Conservation (phyloP, 1,140 invertebrate species). For the Globodera ellingtonae region DNA sequence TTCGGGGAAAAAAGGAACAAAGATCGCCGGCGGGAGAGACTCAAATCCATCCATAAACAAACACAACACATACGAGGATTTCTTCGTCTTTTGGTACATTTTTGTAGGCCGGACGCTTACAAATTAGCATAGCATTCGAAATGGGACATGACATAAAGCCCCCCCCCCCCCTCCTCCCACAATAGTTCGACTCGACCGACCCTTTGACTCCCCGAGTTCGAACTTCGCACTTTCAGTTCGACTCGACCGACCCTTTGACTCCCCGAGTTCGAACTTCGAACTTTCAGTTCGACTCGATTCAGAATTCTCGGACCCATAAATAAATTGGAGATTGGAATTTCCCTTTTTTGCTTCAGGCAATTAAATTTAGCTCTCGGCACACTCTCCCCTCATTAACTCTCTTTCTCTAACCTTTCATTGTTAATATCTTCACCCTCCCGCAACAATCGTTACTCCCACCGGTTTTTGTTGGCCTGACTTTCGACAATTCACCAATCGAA, state of each 20-base stretch:
- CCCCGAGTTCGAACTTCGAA: not conserved
- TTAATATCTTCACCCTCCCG: not conserved
- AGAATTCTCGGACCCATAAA: not conserved
- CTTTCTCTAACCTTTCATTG: not conserved
- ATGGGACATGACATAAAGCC: too few relatives aligned
- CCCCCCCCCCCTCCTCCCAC: not conserved
- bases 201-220: not conserved
- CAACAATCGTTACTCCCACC: not conserved
- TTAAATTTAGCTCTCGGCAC: not conserved
- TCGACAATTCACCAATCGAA: not conserved
- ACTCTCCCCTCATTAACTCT: not conserved
- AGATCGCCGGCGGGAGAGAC: too few relatives aligned
- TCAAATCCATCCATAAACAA: too few relatives aligned
- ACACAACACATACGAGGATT: too few relatives aligned
- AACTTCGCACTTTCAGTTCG: not conserved
- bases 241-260: not conserved
- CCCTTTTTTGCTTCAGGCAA: slow-evolving; percentile 5
- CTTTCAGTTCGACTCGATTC: not conserved
- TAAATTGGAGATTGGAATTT: not conserved
- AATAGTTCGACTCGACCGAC: too few relatives aligned
- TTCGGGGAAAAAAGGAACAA: too few relatives aligned
- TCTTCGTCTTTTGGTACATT: too few relatives aligned
- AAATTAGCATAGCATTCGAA: too few relatives aligned
- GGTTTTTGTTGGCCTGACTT: not conserved
- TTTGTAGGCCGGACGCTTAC: too few relatives aligned